Percentiles rank a stretch among this genome's conserved stretches.
These are phyloP conservation scores for Passer domesticus DNA, from an alignment of 2,113 vertebrate genomes.

Conservation along the genomic window DNA sequence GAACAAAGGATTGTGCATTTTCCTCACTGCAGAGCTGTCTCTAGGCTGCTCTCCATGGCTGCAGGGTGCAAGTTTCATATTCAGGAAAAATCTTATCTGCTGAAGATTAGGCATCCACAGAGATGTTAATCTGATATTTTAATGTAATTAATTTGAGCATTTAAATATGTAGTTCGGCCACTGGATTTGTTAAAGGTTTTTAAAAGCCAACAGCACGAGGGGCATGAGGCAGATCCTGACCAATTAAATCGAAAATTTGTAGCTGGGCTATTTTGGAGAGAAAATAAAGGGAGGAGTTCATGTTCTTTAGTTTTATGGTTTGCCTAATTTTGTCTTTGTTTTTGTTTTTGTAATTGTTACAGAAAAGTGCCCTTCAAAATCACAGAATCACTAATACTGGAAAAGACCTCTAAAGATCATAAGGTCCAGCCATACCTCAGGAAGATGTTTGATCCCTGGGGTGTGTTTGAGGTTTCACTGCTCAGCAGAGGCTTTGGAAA, in stretches of 20 bases:
- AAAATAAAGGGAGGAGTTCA: not conserved
- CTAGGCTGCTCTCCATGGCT: not conserved
- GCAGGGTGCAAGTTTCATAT: not conserved
- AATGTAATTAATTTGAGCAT: not conserved
- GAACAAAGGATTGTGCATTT: not conserved
- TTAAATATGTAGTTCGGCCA: not conserved
- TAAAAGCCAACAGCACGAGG: not conserved
- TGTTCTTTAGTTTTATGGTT: not conserved
- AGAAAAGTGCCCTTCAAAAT: not conserved
- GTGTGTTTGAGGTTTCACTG: not conserved
- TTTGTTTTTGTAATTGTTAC: not conserved
- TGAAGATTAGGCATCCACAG: not conserved
- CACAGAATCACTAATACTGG: not conserved
- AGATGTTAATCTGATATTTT: not conserved
- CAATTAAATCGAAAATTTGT: not conserved
- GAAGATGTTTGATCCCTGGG: not conserved
- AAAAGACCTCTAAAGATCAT: not conserved
- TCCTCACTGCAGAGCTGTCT: accelerated
- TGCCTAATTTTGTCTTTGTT: not conserved
- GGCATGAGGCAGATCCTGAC: not conserved
- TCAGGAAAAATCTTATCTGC: not conserved
- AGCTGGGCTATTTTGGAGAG: not conserved
- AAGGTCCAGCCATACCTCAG: not conserved
- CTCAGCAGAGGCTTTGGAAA: not conserved
- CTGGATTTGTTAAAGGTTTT: not conserved